Evolutionary conservation across 2,888 invertebrate genomes (phyloP).

Genomic region (Biston stratarius): DNA sequence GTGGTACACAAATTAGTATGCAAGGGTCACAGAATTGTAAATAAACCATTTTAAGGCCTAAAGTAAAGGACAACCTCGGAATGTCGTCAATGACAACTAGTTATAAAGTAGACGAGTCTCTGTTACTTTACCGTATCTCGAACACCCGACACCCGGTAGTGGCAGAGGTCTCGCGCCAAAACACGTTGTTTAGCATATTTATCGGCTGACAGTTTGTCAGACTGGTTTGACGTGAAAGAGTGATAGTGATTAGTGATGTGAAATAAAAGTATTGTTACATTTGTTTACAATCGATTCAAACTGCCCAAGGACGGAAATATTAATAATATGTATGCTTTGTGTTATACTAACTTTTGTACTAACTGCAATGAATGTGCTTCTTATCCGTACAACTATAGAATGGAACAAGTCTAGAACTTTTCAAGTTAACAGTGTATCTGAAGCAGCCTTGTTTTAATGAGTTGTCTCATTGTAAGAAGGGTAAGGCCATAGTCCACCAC

Average conservation of each 20-base stretch:
- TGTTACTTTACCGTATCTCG: slow-evolving; percentile 11
- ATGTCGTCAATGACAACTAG: slow-evolving; percentile 65
- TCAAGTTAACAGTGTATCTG: too few relatives aligned
- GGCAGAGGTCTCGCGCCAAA: slow-evolving; percentile 25
- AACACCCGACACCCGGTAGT: slow-evolving; percentile 50
- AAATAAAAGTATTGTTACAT: background rate
- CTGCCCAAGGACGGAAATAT: background rate
- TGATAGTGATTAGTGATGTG: slow-evolving; percentile 1
- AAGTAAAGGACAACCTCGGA: slow-evolving; percentile 49
- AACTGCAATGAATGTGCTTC: too few relatives aligned
- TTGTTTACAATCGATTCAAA: background rate
- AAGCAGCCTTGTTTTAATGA: too few relatives aligned
- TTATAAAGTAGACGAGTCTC: slow-evolving; percentile 23
- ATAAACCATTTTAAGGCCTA: slow-evolving; percentile 11
- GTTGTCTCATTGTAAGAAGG: too few relatives aligned
- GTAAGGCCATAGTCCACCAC: too few relatives aligned
- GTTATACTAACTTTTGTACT: too few relatives aligned
- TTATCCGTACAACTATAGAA: too few relatives aligned
- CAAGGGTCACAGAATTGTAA: slow-evolving; percentile 7
- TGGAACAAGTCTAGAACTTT: too few relatives aligned
- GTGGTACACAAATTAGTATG: background rate
- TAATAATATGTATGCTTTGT: too few relatives aligned
- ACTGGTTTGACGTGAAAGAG: slow-evolving; percentile 11
- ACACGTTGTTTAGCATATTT: slow-evolving; percentile 31
- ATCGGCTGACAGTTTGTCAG: slow-evolving; percentile 11